Conservation (phyloP, 2,888 invertebrate genomes). For the Laspeyria flexula region DNA sequence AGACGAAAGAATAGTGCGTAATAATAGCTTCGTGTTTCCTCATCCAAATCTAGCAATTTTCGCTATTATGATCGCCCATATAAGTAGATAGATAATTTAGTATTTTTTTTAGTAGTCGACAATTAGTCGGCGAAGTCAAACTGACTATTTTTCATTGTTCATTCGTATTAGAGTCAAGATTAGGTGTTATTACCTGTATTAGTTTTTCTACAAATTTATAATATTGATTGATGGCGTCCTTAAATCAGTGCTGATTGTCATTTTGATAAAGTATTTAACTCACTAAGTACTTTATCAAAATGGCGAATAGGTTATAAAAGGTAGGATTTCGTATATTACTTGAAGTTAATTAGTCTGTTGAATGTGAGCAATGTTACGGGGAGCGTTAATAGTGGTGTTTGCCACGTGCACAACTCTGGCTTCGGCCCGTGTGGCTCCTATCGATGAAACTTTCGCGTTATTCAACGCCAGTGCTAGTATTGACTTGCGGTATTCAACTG, state of each 20-base stretch:
- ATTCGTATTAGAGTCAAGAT: not conserved
- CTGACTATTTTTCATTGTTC: not conserved
- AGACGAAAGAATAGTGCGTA: no score
- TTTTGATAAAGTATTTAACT: not conserved
- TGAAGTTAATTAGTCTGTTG: slow-evolving; percentile 1
- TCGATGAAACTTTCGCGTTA: slow-evolving; percentile 54
- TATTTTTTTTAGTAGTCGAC: no score
- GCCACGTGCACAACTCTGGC: slow-evolving; percentile 37
- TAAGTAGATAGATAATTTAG: no score
- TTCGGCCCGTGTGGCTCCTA: slow-evolving; percentile 49
- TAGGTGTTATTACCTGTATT: not conserved
- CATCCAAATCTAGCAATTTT: no score
- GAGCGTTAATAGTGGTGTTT: slow-evolving; percentile 28
- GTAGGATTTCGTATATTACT: not conserved
- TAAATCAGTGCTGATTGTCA: not conserved
- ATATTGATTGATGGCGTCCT: not conserved
- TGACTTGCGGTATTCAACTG: slow-evolving; percentile 55
- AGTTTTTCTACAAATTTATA: not conserved
- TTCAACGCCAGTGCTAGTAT: slow-evolving; percentile 32
- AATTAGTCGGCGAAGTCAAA: not conserved
- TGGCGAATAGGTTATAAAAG: slow-evolving; percentile 47
- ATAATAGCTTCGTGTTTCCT: no score
- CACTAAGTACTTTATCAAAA: slow-evolving; percentile 4
- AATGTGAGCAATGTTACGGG: slow-evolving; percentile 36
- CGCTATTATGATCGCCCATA: no score